Conservation (phyloP, 1,140 invertebrate genomes). For the Brachionus sp. region DNA sequence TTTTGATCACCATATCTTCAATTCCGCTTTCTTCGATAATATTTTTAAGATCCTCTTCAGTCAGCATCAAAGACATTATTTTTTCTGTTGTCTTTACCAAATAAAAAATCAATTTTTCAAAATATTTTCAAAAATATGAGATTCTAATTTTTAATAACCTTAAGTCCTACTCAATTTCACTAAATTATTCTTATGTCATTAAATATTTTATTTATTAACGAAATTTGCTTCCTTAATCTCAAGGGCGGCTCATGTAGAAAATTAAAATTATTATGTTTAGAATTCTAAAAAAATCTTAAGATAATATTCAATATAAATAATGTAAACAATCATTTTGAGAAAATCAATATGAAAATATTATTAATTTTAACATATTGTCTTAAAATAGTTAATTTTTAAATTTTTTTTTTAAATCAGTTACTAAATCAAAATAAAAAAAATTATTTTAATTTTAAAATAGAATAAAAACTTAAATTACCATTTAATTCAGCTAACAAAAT, state of each 20-base stretch:
- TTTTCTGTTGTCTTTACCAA: neutral
- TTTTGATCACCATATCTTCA: slow-evolving; percentile 37
- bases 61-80: neutral
- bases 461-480: too few species aligned
- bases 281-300: neutral
- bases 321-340: neutral
- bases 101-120: neutral
- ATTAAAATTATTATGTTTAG: neutral
- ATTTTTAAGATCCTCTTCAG: slow-evolving; percentile 29
- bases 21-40: slow-evolving; percentile 27
- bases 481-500: too few species aligned
- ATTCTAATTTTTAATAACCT: neutral
- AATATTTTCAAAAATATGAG: neutral
- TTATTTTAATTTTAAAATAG: too few species aligned
- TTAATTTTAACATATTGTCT: too few species aligned
- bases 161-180: neutral
- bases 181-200: neutral
- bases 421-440: too few species aligned
- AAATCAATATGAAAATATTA: neutral
- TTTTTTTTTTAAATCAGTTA: too few species aligned
- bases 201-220: neutral
- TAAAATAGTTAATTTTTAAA: too few species aligned
- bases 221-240: neutral
- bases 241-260: neutral
- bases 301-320: neutral